Conservation (phyloP, 2,113 vertebrate genomes). For the Mesocricetus auratus region DNA sequence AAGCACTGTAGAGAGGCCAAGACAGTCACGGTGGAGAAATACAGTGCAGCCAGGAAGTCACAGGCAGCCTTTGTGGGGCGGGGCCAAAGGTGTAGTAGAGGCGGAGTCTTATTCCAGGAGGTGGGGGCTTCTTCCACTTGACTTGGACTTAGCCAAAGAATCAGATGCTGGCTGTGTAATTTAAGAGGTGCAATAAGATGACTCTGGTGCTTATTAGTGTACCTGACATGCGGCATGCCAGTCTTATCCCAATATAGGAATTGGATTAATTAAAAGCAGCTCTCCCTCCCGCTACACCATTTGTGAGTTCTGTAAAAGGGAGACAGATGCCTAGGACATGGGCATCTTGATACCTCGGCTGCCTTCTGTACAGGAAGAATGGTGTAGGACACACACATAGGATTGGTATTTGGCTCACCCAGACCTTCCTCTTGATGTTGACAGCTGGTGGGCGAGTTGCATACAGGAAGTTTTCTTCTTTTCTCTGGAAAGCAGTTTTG, state of each 20-base stretch:
- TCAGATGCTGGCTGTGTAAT: not conserved
- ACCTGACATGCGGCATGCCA: not conserved
- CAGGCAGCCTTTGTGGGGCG: not conserved
- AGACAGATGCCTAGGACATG: not conserved
- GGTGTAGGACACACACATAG: not conserved
- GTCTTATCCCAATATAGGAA: not conserved
- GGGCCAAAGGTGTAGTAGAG: not conserved
- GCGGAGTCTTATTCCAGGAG: not conserved
- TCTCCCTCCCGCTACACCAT: not conserved
- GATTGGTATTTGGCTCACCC: not conserved
- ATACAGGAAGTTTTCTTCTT: not conserved
- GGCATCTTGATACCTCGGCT: not conserved
- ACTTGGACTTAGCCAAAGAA: conserved; percentile 6
- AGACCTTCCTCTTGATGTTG: not conserved
- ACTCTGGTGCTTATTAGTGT: not conserved
- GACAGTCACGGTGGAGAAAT: not conserved
- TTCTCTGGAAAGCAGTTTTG: not conserved
- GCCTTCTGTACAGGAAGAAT: not conserved
- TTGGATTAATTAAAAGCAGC: not conserved
- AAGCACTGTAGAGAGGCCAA: not conserved
- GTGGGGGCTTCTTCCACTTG: not conserved
- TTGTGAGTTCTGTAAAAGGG: not conserved
- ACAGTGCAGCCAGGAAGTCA: not conserved
- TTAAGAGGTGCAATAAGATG: not conserved
- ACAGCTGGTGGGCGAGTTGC: not conserved